Conservation (phyloP, 2,888 invertebrate species). For the Tetanocera ferruginea region DNA sequence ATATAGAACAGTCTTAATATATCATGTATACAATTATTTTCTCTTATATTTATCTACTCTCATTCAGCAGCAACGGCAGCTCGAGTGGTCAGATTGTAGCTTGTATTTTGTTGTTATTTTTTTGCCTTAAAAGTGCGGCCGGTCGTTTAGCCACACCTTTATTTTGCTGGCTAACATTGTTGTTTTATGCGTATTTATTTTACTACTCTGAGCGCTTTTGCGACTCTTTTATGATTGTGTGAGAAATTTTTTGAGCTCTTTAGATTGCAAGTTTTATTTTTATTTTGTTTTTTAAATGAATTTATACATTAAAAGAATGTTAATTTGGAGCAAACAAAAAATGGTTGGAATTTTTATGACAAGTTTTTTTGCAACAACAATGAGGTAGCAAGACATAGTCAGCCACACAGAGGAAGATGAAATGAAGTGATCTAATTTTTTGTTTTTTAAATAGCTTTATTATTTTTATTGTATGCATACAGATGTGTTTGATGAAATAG, state of each 20-base stretch:
- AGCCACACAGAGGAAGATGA: not conserved
- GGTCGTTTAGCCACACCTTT: constrained; percentile 29
- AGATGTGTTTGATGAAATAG: no score
- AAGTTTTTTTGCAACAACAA: not conserved
- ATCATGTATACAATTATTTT: not conserved
- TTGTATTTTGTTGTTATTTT: constrained; percentile 22
- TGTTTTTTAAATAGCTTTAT: not conserved
- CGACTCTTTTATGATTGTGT: constrained; percentile 44
- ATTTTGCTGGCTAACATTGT: constrained; percentile 32
- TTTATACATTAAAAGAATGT: not conserved
- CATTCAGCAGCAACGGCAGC: constrained; percentile 6
- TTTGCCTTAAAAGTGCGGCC: constrained; percentile 9
- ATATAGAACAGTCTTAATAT: not conserved
- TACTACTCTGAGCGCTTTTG: constrained; percentile 12
- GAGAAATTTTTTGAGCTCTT: constrained; percentile 46
- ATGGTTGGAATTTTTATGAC: not conserved
- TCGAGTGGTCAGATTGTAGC: not conserved
- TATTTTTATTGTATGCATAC: no score
- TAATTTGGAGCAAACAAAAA: not conserved
- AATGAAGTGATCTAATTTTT: not conserved
- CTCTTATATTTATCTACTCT: constrained; percentile 5
- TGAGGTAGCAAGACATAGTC: not conserved
- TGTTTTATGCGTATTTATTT: constrained; percentile 47
- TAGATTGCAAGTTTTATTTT: constrained; percentile 11
- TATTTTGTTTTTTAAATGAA: not conserved